Base-by-base conservation (phyloP, 2,888 invertebrate species). In the Dorcus parallelipipedus region DNA sequence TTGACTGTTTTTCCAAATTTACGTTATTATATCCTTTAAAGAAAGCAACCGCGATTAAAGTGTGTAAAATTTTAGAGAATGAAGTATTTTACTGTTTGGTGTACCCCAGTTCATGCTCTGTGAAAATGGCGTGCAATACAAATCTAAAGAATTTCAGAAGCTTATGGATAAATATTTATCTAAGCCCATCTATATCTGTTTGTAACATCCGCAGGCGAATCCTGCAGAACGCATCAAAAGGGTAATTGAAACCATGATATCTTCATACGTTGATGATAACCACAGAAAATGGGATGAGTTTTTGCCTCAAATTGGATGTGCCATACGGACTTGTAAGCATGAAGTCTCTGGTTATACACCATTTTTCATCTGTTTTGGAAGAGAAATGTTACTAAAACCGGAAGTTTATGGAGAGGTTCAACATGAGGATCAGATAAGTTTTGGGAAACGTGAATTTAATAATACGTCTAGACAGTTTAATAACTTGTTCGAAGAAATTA, bases 171-270 rank as follows among this genome's bases (percentile, higher is more conserved):
- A 23, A 23, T 23, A 23, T 23, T 3, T 4, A 23, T 3, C 23
- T 4, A 41, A 41, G 10, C n/a, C 41, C 4, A 41, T 41, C 3
- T 41, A 41, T 41, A 41, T 3, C 41, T 41, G 41, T 10, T 10
- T 41, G 41, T 61, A 61, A 33, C 61, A 64, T 52, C 61, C 62
- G 0, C 54, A 59, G 41, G 53, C 59, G 2, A 60, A 62, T 58
- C 55, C 50, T 20, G 43, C 56, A 10, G 62, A 62, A 54, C 43
- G 62, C 20, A 26, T 58, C 5, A 64, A 59, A 23, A 2, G 60
- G 38, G 50, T 59, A 4, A 17, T 63, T 7, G 60, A 63, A 52
- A 62, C 63, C n/a, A n/a, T n/a, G n/a, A n/a, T n/a, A n/a, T n/a
- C n/a, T n/a, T n/a, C n/a, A n/a, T n/a, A n/a, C n/a, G n/a, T n/a